Conservation (phyloP, 64 coral and sea anemone species). For the Dendrophyllia cribrosa region DNA sequence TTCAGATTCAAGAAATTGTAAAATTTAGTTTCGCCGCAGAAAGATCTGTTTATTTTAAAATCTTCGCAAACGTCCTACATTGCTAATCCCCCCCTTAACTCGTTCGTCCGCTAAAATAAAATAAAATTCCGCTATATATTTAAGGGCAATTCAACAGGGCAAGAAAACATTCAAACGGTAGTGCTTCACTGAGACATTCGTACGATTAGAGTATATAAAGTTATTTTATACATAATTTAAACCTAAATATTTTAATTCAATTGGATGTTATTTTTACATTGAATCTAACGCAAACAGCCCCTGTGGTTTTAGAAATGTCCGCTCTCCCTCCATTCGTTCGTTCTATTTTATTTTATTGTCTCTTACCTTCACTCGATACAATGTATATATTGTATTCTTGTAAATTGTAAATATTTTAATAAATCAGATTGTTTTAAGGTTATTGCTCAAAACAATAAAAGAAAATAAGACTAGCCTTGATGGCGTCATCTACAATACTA, state of each 20-base stretch:
- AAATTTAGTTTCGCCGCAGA: too few species aligned
- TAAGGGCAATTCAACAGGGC: too few species aligned
- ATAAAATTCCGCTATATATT: too few species aligned
- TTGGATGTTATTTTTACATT: neutral
- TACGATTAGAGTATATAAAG: neutral
- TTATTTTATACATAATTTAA: neutral
- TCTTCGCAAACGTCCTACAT: too few species aligned
- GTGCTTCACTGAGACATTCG: neutral
- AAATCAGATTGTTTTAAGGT: neutral
- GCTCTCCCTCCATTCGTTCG: neutral
- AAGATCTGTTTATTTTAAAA: too few species aligned
- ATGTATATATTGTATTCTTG: neutral
- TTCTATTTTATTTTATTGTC: neutral
- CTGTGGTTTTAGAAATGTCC: neutral
- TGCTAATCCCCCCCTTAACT: too few species aligned
- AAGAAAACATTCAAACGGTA: too few species aligned
- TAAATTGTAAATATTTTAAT: conserved; percentile 6
- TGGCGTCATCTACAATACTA: neutral
- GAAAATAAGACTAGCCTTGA: neutral
- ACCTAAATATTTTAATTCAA: neutral
- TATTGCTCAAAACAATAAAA: neutral
- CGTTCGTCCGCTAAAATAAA: too few species aligned
- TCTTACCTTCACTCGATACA: neutral
- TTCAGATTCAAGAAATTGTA: too few species aligned
- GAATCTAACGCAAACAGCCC: neutral